Evolutionary conservation across 2,888 invertebrate genomes (phyloP).

Genomic region (Tenthredo notha): DNA sequence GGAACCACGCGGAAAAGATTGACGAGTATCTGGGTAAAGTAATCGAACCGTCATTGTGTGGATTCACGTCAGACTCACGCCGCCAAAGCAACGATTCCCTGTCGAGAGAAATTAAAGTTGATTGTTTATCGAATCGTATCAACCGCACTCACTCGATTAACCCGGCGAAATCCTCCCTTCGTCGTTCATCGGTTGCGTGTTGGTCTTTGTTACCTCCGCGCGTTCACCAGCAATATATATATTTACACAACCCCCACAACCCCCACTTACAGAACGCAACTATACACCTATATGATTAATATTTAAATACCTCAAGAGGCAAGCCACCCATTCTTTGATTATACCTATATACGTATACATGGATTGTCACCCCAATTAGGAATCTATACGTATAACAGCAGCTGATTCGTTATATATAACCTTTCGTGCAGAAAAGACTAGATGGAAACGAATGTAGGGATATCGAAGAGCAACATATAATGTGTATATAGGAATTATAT

Average conservation of each 20-base stretch:
- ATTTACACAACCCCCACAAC: not conserved
- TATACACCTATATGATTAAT: not conserved
- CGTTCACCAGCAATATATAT: not conserved
- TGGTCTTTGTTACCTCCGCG: not conserved
- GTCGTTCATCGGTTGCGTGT: not conserved
- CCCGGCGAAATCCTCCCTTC: slow-evolving; percentile 16
- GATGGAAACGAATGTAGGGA: not conserved
- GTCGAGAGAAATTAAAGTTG: slow-evolving; percentile 49
- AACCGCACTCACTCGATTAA: slow-evolving; percentile 41
- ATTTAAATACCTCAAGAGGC: not conserved
- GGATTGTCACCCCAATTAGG: slow-evolving; percentile 1
- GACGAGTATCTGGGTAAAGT: slow-evolving; percentile 36
- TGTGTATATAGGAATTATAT: not conserved
- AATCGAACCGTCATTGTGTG: slow-evolving; percentile 39
- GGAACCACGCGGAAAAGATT: slow-evolving; percentile 37
- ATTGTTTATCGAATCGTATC: slow-evolving; percentile 49
- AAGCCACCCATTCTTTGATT: not conserved
- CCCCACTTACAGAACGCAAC: not conserved
- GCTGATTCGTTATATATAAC: not conserved
- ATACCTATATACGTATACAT: not conserved
- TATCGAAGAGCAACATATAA: not conserved
- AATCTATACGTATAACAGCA: not conserved
- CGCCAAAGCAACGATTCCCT: slow-evolving; percentile 44
- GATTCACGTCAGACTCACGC: slow-evolving; percentile 50
- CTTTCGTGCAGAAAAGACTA: not conserved